phyloP scores from a whole-genome alignment of 1,140 invertebrate genomes.

The Trichonephila clavipes region DNA sequence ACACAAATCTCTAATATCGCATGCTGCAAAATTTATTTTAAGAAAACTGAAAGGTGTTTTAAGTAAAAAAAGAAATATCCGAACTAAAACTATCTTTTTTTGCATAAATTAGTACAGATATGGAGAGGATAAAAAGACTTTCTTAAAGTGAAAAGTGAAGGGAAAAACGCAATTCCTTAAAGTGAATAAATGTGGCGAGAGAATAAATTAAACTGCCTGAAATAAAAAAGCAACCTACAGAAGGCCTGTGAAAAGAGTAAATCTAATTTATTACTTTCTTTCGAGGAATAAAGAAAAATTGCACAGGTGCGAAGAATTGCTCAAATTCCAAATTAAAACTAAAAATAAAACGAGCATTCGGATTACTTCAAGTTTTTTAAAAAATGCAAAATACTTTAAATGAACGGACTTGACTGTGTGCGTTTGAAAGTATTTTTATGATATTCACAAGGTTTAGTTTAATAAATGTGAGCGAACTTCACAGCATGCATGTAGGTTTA shows the following conservation, averaged over 20 bases:
- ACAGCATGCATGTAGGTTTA: too few species aligned
- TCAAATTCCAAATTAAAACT: not conserved
- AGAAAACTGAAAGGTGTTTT: too few species aligned
- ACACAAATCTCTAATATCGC: too few species aligned
- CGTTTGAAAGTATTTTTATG: not conserved
- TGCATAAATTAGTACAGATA: too few species aligned
- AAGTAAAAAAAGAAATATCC: too few species aligned
- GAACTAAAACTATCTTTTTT: too few species aligned
- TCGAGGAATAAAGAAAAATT: not conserved
- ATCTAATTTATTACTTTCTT: not conserved
- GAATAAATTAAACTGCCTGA: not conserved
- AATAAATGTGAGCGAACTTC: too few species aligned
- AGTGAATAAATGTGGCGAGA: not conserved
- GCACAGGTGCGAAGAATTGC: not conserved
- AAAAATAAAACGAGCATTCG: not conserved
- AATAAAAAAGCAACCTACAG: not conserved
- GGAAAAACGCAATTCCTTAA: not conserved
- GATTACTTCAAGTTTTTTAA: not conserved
- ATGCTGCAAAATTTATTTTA: too few species aligned
- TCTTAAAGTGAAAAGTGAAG: not conserved
- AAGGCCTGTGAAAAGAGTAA: not conserved
- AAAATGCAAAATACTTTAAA: not conserved
- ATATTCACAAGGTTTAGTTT: too few species aligned
- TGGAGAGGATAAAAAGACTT: not conserved
- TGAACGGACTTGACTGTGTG: not conserved